Evolutionary conservation across 2,797 vertebrate genomes (phyloP).

Genomic region (Rallus crepitans): DNA sequence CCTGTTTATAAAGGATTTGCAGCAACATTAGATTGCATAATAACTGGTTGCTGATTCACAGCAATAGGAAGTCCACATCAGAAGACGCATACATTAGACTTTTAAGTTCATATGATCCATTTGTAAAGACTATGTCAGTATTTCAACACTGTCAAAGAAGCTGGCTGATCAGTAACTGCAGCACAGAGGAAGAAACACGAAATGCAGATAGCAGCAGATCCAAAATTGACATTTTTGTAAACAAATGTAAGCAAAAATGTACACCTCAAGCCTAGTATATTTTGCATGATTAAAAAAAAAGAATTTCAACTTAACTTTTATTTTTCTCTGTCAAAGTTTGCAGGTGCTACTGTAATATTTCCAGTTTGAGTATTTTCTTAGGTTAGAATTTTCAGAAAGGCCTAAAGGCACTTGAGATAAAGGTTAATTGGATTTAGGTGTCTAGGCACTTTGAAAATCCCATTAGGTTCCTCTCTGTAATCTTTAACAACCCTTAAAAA

Average conservation of each 20-base stretch:
- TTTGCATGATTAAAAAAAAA: background rate
- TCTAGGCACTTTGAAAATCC: background rate
- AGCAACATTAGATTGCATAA: background rate
- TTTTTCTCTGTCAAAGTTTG: background rate
- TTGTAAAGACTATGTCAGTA: background rate
- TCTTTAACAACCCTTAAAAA: background rate
- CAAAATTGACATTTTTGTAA: background rate
- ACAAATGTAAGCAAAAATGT: background rate
- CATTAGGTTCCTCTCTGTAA: background rate
- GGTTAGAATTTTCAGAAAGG: background rate
- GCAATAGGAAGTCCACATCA: background rate
- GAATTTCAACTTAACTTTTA: background rate
- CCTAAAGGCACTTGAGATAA: conserved; percentile 21
- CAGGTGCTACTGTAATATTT: background rate
- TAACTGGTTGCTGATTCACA: background rate
- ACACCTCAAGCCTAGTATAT: background rate
- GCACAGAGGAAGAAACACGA: background rate
- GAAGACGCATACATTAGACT: background rate
- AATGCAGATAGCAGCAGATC: background rate
- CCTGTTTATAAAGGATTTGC: background rate
- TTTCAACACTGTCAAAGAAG: background rate
- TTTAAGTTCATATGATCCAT: background rate
- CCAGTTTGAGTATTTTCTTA: background rate
- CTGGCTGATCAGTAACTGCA: background rate
- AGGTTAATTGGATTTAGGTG: conserved; percentile 42